Percentiles rank a stretch among this genome's conserved stretches.
These are phyloP conservation scores for Heliopora coerulea DNA, from an alignment of 92 coral and sea anemone species.

Conservation along the genomic window DNA sequence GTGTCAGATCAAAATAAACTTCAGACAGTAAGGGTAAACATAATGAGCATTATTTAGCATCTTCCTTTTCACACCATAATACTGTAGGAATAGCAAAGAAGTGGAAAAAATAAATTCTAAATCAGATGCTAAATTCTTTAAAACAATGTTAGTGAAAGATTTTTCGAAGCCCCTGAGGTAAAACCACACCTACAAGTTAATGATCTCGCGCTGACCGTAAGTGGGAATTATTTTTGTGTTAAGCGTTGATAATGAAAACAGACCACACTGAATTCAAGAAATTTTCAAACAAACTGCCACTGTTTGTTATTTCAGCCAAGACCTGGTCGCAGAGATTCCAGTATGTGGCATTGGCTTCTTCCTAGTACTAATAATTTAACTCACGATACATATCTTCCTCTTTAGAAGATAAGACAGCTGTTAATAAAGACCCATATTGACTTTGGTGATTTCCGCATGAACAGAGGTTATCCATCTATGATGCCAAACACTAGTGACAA, in stretches of 20 bases:
- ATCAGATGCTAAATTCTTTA: not conserved
- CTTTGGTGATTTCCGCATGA: no score
- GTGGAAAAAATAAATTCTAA: not conserved
- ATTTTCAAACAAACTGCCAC: conserved; percentile 1
- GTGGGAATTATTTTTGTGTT: conserved; percentile 3
- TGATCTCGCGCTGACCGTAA: conserved; percentile 3
- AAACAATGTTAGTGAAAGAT: no score
- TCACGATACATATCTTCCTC: not conserved
- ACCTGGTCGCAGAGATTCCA: conserved; percentile 3
- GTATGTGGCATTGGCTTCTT: not conserved
- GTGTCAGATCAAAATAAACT: not conserved
- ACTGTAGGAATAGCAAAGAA: not conserved
- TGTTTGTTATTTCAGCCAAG: conserved; percentile 34
- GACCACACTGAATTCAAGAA: conserved; percentile 40
- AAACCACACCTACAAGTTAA: conserved; percentile 6
- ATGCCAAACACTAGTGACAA: no score
- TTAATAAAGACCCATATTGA: no score
- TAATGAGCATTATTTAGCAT: no score
- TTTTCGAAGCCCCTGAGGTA: not conserved
- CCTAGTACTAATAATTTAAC: not conserved
- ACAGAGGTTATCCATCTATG: no score
- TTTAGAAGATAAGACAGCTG: not conserved
- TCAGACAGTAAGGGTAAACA: no score
- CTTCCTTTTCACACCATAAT: no score
- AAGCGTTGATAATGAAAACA: conserved; percentile 2